Evolutionary conservation across 2,113 vertebrate genomes (phyloP), one percentile per base, ranked within the genome.

Genomic region (Spermophilus dauricus): DNA sequence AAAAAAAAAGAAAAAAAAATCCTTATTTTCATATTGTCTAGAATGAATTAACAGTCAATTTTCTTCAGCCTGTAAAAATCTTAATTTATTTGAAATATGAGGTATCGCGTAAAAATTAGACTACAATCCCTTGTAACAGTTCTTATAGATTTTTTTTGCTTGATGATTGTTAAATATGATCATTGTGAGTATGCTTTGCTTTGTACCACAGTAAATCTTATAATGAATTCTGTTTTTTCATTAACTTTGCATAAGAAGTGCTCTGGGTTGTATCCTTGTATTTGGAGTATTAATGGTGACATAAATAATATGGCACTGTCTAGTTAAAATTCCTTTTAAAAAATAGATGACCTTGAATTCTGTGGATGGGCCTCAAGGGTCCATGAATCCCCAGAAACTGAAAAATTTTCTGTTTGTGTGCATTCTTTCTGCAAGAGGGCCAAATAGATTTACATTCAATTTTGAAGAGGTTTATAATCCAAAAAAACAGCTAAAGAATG

Each of bases 251-350:
- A 16, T 89, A 76, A 58, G 70, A 84, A 87, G 17, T 76, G n/a
- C 70, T 92, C 76, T 95, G 69, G 63, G n/a, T 69, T 91, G 32
- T 87, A 2, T 73, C 65, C 65, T 97, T 83, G 32, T 39, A 6
- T 86, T 82, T 93, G 78, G 26, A 81, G 9, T 93, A 77, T 87
- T 92, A 61, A 34, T 88, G 51, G 12, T 94, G 37, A 24, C 8
- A 12, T 51, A 65, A 53, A 34, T 65, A 72, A 91, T 80, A 65
- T 5, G 61, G 20, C 48, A 90, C 22, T 82, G 42, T 72, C 42
- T 86, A 24, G 56, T 95, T 94, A 81, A 85, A 96, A 61, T 77
- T 97, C 37, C 34, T 76, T 97, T 86, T 58, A 70, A 85, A 88
- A 73, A 76, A 87, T 30, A 76, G 48, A 48, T 18, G 63, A 75